Conservation (phyloP, 2,888 invertebrate species). For the Drosophila fulvimacula region DNA sequence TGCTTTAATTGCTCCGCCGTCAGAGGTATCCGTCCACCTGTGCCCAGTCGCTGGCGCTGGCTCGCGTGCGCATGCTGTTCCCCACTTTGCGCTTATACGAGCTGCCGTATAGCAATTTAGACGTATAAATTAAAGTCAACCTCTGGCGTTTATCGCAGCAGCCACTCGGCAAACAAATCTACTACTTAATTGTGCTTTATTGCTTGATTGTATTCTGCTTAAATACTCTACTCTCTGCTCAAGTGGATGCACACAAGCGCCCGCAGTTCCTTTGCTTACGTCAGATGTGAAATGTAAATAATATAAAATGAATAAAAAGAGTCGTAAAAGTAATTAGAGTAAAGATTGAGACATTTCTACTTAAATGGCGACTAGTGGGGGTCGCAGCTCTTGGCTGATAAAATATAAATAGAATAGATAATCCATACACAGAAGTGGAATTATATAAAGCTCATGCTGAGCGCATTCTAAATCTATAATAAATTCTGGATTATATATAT, state of each 20-base stretch:
- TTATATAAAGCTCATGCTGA: too few species aligned
- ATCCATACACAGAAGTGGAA: neutral
- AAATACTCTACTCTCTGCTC: slow-evolving; percentile 20
- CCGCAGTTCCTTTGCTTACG: slow-evolving; percentile 16
- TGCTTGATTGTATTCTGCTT: slow-evolving; percentile 18
- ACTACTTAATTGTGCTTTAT: slow-evolving; percentile 24
- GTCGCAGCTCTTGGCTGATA: neutral
- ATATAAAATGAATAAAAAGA: slow-evolving; percentile 19
- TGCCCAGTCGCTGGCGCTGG: neutral
- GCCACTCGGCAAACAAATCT: slow-evolving; percentile 21
- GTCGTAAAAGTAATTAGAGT: neutral
- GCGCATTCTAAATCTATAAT: too few species aligned
- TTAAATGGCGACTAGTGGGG: neutral
- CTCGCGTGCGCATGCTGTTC: slow-evolving; percentile 32
- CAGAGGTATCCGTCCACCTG: slow-evolving; percentile 7
- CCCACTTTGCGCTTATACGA: slow-evolving; percentile 21
- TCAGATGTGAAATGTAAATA: slow-evolving; percentile 19
- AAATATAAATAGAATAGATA: neutral
- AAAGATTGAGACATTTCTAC: neutral
- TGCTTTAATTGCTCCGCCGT: slow-evolving; percentile 26
- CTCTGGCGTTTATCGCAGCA: slow-evolving; percentile 34
- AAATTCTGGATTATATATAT: too few species aligned
- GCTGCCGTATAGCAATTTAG: slow-evolving; percentile 29
- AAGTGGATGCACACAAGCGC: neutral
- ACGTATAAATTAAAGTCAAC: slow-evolving; percentile 29